phyloP scores from a whole-genome alignment of 2,113 vertebrate genomes.

The Trogon melanurus region DNA sequence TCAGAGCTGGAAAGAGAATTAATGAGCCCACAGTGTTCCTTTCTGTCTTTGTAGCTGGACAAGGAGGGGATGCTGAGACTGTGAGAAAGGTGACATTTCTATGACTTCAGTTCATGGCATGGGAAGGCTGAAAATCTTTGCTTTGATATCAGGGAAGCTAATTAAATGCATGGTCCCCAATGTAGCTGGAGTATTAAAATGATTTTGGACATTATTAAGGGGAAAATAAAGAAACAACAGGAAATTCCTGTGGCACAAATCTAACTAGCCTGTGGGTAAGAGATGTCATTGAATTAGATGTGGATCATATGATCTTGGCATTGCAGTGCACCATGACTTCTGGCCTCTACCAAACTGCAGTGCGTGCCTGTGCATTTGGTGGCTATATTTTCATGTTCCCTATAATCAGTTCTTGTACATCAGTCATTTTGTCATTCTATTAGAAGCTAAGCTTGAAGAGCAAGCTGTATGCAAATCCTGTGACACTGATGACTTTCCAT shows the following conservation, averaged over 20 bases:
- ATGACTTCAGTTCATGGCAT: background rate
- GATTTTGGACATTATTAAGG: background rate
- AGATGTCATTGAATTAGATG: background rate
- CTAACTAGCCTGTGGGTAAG: background rate
- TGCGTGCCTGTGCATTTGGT: background rate
- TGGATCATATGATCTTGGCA: background rate
- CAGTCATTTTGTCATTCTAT: background rate
- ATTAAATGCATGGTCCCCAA: background rate
- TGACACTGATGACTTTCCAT: slow-evolving; percentile 7
- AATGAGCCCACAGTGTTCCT: background rate
- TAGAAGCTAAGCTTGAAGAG: background rate
- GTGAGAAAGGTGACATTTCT: background rate
- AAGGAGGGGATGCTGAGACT: background rate
- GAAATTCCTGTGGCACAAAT: background rate
- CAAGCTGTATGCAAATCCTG: background rate
- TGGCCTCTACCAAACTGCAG: background rate
- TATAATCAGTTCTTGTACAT: background rate
- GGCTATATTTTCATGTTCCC: background rate
- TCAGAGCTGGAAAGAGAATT: background rate
- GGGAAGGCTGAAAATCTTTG: background rate
- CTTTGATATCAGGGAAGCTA: background rate
- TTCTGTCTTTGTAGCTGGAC: background rate
- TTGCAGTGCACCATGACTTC: background rate
- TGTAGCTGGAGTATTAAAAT: background rate
- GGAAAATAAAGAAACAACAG: background rate